phyloP scores from a whole-genome alignment of 2,113 vertebrate species.

The Sinocyclocheilus rhinocerous region DNA sequence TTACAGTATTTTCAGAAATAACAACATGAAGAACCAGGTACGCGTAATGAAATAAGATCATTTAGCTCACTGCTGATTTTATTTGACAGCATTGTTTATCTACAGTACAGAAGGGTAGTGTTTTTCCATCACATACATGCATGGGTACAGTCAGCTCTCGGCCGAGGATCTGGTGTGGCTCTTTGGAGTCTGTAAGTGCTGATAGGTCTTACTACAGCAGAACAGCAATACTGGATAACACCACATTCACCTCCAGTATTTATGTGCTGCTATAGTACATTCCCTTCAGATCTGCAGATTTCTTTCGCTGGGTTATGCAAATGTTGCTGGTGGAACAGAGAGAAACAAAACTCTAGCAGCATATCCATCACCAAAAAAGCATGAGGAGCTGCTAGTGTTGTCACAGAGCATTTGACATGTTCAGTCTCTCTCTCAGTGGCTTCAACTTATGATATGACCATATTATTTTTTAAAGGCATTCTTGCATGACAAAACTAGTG shows the following conservation, averaged over 20 bases:
- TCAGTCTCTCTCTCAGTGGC: background rate
- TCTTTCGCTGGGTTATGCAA: background rate
- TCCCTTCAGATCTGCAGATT: conserved; percentile 41
- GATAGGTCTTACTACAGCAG: conserved; percentile 80
- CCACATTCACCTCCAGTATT: conserved; percentile 80
- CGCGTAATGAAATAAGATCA: background rate
- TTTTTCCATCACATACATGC: conserved; percentile 8
- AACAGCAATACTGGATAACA: conserved; percentile 82
- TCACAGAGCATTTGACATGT: background rate
- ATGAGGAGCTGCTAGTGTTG: conserved; percentile 78
- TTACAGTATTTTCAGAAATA: background rate
- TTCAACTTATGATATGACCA: background rate
- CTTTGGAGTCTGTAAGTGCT: conserved; percentile 7
- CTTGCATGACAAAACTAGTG: background rate
- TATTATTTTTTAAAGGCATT: background rate
- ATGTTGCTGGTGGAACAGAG: background rate
- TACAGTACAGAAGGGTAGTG: background rate
- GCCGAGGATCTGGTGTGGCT: background rate
- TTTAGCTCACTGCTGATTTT: background rate
- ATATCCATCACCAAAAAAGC: conserved; percentile 79
- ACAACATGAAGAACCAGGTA: background rate
- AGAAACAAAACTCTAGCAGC: conserved; percentile 70
- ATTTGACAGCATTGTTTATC: background rate
- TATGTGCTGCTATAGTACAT: conserved; percentile 81
- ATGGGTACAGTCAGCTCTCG: background rate